A percentile compares a stretch with the other conserved stretches of the same genome.
These are phyloP conservation scores for Orchesellides sinensis DNA, from an alignment of 2,888 invertebrate species.

Conservation along the genomic window DNA sequence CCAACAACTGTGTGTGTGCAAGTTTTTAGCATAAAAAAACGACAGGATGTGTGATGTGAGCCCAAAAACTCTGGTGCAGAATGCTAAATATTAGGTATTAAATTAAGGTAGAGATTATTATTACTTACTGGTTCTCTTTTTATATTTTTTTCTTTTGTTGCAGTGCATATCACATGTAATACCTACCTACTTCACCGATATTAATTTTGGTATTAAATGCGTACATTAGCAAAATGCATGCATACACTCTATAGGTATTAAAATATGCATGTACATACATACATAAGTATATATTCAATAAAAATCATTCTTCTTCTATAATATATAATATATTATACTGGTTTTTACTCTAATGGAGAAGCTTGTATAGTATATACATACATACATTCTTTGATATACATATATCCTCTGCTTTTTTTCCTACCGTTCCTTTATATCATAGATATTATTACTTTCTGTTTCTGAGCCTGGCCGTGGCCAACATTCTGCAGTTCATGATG, in stretches of 20 bases:
- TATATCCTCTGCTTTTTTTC: neutral
- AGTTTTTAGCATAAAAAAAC: constrained; percentile 34
- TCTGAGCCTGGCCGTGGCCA: constrained; percentile 13
- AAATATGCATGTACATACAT: too few species aligned
- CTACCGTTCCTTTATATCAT: too few species aligned
- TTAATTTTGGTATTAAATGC: constrained; percentile 14
- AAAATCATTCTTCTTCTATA: too few species aligned
- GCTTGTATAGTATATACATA: too few species aligned
- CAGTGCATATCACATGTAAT: too few species aligned
- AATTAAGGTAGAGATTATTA: constrained; percentile 40
- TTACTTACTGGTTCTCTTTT: constrained; percentile 9
- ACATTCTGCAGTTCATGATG: constrained; percentile 12
- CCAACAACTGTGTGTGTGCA: constrained; percentile 1
- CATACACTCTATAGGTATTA: neutral
- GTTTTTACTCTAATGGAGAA: too few species aligned
- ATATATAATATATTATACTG: too few species aligned
- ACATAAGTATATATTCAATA: too few species aligned
- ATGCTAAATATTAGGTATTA: constrained; percentile 33
- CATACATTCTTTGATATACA: neutral
- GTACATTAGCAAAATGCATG: constrained; percentile 4
- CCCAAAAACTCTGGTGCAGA: constrained; percentile 19
- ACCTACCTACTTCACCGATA: constrained; percentile 17
- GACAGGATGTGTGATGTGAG: constrained; percentile 38
- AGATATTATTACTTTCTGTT: neutral
- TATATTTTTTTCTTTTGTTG: constrained; percentile 32